Conservation (phyloP, 2,888 invertebrate species). For the Tortrix viridana region DNA sequence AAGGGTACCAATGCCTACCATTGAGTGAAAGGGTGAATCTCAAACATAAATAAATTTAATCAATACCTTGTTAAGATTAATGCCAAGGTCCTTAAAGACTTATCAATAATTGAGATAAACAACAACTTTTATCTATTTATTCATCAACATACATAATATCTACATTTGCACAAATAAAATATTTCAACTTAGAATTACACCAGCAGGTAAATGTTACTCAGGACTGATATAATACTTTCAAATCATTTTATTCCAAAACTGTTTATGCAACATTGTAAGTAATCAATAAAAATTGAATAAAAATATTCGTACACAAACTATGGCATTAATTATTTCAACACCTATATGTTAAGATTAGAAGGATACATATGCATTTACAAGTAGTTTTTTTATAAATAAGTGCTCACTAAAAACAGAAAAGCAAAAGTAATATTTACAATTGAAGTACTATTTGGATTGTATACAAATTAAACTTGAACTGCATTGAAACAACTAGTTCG, state of each 20-base stretch:
- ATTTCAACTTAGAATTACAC: slow-evolving; percentile 77
- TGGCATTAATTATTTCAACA: slow-evolving; percentile 64
- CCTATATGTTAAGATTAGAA: slow-evolving; percentile 62
- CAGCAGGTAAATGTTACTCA: slow-evolving; percentile 63
- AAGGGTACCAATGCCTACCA: no score
- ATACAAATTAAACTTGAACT: slow-evolving; percentile 26
- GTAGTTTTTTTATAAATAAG: slow-evolving; percentile 69
- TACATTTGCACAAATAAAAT: slow-evolving; percentile 81
- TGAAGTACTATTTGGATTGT: slow-evolving; percentile 41
- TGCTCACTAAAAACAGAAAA: slow-evolving; percentile 56
- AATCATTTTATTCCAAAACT: slow-evolving; percentile 59
- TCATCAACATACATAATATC: slow-evolving; percentile 84
- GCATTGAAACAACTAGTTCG: slow-evolving; percentile 27
- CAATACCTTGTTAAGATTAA: no score
- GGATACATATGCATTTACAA: slow-evolving; percentile 66
- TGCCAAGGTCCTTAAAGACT: slow-evolving; percentile 11
- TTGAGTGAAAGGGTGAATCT: no score
- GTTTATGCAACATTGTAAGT: slow-evolving; percentile 29
- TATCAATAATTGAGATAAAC: slow-evolving; percentile 50
- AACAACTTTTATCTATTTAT: slow-evolving; percentile 80
- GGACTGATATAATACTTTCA: slow-evolving; percentile 70
- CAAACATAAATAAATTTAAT: no score
- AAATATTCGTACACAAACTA: slow-evolving; percentile 46
- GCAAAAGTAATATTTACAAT: slow-evolving; percentile 80
- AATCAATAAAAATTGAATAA: slow-evolving; percentile 36